These are phyloP conservation scores for Chlorocebus sabaeus DNA, from an alignment of 2,113 vertebrate genomes.

Conservation along the genomic window DNA sequence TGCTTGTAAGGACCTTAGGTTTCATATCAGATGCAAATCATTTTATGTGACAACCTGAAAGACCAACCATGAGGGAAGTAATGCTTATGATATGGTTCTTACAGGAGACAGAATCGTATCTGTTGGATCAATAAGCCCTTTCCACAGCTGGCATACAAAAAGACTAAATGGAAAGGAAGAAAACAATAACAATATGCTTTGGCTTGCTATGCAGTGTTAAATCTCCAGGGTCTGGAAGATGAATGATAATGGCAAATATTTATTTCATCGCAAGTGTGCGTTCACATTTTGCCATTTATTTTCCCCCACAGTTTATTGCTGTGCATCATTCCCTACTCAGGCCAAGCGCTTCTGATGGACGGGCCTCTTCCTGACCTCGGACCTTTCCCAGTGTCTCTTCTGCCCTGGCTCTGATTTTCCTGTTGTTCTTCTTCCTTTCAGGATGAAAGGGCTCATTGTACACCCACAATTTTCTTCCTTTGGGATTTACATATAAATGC, in stretches of 20 bases:
- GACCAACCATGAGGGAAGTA: neutral
- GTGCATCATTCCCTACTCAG: conserved; percentile 91
- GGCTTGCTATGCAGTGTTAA: neutral
- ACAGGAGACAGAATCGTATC: neutral
- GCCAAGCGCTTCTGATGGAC: conserved; percentile 88
- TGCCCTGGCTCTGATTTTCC: conserved; percentile 67
- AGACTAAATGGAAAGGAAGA: neutral
- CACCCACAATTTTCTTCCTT: conserved; percentile 64
- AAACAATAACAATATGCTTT: fast-evolving
- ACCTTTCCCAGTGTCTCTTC: conserved; percentile 76
- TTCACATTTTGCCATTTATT: conserved; percentile 75
- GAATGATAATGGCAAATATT: neutral
- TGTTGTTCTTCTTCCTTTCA: conserved; percentile 66
- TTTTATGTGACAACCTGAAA: neutral
- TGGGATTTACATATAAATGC: conserved; percentile 56
- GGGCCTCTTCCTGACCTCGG: conserved; percentile 76
- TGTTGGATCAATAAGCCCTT: neutral
- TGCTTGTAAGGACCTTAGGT: neutral
- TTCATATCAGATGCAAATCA: neutral
- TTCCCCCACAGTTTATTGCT: conserved; percentile 92
- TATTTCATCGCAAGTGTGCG: neutral
- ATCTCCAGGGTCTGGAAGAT: neutral
- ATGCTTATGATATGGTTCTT: neutral
- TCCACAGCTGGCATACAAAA: neutral
- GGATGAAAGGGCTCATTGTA: conserved; percentile 63